Evolutionary conservation across 2,888 invertebrate species (phyloP), one percentile per base, ranked within the genome.

Genomic region (Agrochola circellaris): DNA sequence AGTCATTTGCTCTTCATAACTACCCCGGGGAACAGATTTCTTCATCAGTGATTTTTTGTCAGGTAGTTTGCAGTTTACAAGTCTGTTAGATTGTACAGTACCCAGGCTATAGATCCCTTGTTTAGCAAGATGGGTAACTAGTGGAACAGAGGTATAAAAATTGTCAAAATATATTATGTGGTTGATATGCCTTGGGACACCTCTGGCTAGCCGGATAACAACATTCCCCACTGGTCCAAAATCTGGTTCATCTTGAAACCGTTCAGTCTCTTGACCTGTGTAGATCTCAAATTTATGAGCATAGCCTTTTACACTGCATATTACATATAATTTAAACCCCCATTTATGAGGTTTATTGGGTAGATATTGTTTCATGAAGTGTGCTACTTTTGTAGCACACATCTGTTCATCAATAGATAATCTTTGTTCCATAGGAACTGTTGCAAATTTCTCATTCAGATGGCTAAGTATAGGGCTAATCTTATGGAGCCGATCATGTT

Each of bases 211-310:
- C 85, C 89, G 87, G 82, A 90, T 51, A 26, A 90, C 89, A 73
- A 88, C 82, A 87, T 90, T 90, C 67, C 87, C 85, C 30, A 84
- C 85, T 85, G 89, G 82, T 64, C 89, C 89, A 79, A 90, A 87
- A 88, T 91, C 89, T 89, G 90, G 89, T 78, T 90, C 89, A 87
- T 88, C 87, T 85, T 26, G 85, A 79, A 85, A 62, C 78, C 84
- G 84, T 64, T 88, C 83, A 85, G 79, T 85, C 74, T 90, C 84
- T 82, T 88, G 86, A 42, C 89, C 87, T 86, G 86, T 76, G 65
- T 89, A 87, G 54, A 88, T 84, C 65, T 88, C 81, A 85, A 88
- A 88, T 74, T 82, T 86, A 77, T 88, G 77, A 80, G 87, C 88
- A 86, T 84, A 86, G 11, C 88, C 88, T 84, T 79, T 77, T 15